These are phyloP conservation scores for Drosophila baimaii DNA, from an alignment of 1,140 invertebrate genomes.

Conservation along the genomic window DNA sequence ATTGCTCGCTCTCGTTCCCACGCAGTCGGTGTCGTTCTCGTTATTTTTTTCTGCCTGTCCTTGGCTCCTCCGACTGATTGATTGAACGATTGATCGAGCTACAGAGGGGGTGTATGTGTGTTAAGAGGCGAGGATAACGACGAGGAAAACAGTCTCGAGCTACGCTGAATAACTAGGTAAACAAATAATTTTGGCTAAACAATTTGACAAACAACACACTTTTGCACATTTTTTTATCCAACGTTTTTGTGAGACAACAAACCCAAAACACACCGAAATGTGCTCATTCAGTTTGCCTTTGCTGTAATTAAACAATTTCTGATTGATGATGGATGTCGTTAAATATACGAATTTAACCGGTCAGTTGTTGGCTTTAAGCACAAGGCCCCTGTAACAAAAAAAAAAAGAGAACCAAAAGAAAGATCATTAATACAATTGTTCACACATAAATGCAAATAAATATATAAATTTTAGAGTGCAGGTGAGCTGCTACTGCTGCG, in stretches of 20 bases:
- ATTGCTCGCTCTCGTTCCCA: constrained; percentile 6
- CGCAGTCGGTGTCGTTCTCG: constrained; percentile 10
- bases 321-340: constrained; percentile 44
- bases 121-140: constrained; percentile 19
- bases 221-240: constrained; percentile 77
- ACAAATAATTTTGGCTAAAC: constrained; percentile 80
- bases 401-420: constrained; percentile 14
- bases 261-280: constrained; percentile 29
- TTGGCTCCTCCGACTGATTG: constrained; percentile 6
- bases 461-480: not conserved
- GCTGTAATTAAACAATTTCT: constrained; percentile 33
- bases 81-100: constrained; percentile 16
- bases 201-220: constrained; percentile 79
- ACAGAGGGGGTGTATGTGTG: constrained; percentile 29
- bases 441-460: not conserved
- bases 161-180: constrained; percentile 70
- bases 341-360: constrained; percentile 60
- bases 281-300: constrained; percentile 30
- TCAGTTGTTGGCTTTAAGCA: constrained; percentile 41
- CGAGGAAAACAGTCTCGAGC: constrained; percentile 58
- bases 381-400: constrained; percentile 7
- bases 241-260: constrained; percentile 50
- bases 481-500: constrained; percentile 12
- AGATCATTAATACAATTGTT: not conserved
- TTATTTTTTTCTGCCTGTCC: not conserved